Evolutionary conservation across 35 echinoderm and acorn worm species (phyloP), one percentile per base, ranked within the genome.

Genomic region (Holothuria glaberrima): DNA sequence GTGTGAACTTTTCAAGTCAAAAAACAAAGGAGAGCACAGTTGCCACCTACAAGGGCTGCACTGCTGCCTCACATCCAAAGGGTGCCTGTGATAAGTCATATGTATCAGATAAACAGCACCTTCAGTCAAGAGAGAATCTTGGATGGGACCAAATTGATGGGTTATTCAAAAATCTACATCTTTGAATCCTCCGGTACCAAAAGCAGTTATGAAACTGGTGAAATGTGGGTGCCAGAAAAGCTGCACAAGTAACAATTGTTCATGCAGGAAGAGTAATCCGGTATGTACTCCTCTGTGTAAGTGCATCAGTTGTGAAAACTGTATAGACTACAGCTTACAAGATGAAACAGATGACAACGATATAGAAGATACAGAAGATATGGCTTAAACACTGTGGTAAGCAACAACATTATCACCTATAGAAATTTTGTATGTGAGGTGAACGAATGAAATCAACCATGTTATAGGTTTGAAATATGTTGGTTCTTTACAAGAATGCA

Each of bases 31-130:
- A 58, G 79, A 48, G 79, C 60, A 83, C 38, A 83, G 31, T 58
- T 83, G 52, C 79, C 79, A 59, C 79, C 79, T 3, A 83, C 79
- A 24, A 83, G n/a, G 31, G 79, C 79, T 6, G 9, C 79, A 83
- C 22, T 83, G 26, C 79, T 83, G 52, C 79, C 79, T 7, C 79
- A 83, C 54, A 83, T 83, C 52, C 4, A 2, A 58, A 83, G 50
- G 54, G 50, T 83, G 79, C 79, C 79, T 38, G 79, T 83, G 79
- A 83, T 38, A 83, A 83, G 31, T 83, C 79, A 3, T 83, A 83
- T n/a, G 54, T 26, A 59, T 54, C 79, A 59, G 79, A 10, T 18
- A 83, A 83, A 32, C 41, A 83, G 26, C 6, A 83, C 52, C 79
- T 83, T 6, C 38, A 54, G 52, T 54, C 79, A 83, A 83, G 79